These are phyloP conservation scores for Caerostris darwini DNA, from an alignment of 1,140 invertebrate genomes.

Conservation along the genomic window DNA sequence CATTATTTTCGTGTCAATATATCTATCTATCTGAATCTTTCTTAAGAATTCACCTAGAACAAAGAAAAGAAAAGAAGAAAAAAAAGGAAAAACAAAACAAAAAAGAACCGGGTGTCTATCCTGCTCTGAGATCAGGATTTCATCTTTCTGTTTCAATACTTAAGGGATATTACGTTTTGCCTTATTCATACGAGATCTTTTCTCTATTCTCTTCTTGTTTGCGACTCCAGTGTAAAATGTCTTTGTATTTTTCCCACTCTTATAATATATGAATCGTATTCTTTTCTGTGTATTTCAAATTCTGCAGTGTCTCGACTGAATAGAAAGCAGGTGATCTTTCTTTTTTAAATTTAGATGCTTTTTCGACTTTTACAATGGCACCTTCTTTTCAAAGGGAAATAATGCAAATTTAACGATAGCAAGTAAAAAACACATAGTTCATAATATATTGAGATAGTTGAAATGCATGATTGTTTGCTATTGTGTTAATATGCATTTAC, in stretches of 20 bases:
- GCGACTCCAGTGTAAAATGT: not conserved
- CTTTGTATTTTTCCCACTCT: slow-evolving; percentile 9
- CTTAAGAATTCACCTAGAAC: slow-evolving; percentile 12
- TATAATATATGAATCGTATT: slow-evolving; percentile 34
- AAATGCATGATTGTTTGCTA: too few relatives aligned
- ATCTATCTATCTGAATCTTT: not conserved
- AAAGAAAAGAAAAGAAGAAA: not conserved
- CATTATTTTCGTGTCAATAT: slow-evolving; percentile 9
- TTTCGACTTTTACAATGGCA: not conserved
- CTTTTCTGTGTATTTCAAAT: not conserved
- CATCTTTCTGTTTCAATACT: slow-evolving; percentile 28
- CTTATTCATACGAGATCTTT: slow-evolving; percentile 2
- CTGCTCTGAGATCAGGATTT: not conserved
- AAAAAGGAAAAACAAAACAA: too few relatives aligned
- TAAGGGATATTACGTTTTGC: slow-evolving; percentile 36
- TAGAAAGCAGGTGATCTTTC: not conserved
- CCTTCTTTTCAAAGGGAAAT: too few relatives aligned
- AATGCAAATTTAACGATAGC: too few relatives aligned
- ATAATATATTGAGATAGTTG: too few relatives aligned
- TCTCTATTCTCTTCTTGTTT: slow-evolving; percentile 19
- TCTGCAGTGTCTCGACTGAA: not conserved
- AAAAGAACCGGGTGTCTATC: not conserved
- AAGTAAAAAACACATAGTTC: too few relatives aligned
- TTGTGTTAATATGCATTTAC: too few relatives aligned
- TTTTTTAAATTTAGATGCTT: not conserved